These are phyloP conservation scores for Podabrus alpinus DNA, from an alignment of 2,888 invertebrate species.

Conservation along the genomic window DNA sequence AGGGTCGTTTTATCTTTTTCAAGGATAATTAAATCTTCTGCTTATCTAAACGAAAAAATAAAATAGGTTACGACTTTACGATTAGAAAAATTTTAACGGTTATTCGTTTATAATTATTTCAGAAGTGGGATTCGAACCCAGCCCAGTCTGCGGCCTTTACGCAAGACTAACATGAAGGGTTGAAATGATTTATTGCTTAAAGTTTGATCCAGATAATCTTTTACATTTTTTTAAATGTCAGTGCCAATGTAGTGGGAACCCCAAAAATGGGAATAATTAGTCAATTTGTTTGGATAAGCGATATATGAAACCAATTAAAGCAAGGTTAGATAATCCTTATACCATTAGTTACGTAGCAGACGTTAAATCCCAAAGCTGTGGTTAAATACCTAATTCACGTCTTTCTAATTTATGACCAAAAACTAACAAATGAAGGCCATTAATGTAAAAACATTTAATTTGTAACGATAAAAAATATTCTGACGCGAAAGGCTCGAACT, in stretches of 20 bases:
- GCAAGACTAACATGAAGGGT: background rate
- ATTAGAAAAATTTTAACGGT: too few relatives aligned
- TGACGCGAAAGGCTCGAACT: background rate
- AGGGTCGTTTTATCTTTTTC: too few relatives aligned
- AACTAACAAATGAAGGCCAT: slow-evolving; percentile 1
- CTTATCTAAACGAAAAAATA: too few relatives aligned
- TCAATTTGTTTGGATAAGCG: slow-evolving; percentile 7
- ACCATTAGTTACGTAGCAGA: slow-evolving; percentile 8
- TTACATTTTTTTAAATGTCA: background rate
- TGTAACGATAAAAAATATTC: background rate
- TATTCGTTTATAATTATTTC: too few relatives aligned
- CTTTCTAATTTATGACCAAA: background rate
- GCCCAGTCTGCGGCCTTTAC: background rate
- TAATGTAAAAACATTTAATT: background rate
- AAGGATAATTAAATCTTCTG: too few relatives aligned
- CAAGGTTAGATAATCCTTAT: slow-evolving; percentile 6
- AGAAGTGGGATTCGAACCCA: background rate
- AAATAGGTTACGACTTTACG: too few relatives aligned
- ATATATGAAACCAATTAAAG: slow-evolving; percentile 10
- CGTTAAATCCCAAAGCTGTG: slow-evolving; percentile 7
- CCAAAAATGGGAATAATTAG: slow-evolving; percentile 4
- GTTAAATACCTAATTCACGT: background rate
- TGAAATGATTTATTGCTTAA: background rate
- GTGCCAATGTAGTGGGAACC: background rate
- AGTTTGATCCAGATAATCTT: background rate